Evolutionary conservation across 2,888 invertebrate species (phyloP).

Genomic region (Polietes domitor): DNA sequence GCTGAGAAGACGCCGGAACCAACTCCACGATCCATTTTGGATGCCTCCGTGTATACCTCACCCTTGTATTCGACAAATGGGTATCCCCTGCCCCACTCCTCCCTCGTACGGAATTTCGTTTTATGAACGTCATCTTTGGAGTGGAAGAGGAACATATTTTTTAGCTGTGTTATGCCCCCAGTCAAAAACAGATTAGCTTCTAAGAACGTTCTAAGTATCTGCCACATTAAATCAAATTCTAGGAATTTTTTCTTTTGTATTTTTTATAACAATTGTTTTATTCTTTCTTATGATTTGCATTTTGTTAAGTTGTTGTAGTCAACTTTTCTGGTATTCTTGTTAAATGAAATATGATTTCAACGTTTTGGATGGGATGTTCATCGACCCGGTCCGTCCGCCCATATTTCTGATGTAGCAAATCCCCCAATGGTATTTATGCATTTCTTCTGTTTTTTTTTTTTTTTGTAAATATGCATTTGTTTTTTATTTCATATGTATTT

Average conservation of each 20-base stretch:
- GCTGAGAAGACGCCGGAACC: no score
- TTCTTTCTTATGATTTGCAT: not conserved
- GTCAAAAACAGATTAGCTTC: not conserved
- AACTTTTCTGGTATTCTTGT: not conserved
- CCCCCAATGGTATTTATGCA: not conserved
- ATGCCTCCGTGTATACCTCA: no score
- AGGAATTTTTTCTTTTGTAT: not conserved
- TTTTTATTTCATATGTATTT: conserved; percentile 32
- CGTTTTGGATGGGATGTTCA: conserved; percentile 6
- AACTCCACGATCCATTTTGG: no score
- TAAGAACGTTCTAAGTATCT: not conserved
- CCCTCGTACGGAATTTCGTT: no score
- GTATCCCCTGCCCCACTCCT: no score
- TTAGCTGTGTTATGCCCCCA: not conserved
- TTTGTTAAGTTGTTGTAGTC: not conserved
- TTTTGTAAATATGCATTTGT: not conserved
- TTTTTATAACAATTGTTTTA: not conserved
- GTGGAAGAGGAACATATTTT: no score
- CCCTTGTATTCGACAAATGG: no score
- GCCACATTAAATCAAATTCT: not conserved
- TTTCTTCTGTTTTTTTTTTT: not conserved
- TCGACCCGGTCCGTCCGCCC: not conserved
- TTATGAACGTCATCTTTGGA: no score
- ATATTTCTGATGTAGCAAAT: not conserved
- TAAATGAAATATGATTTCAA: not conserved